Percentiles rank a stretch among this genome's conserved stretches.
Conservation (phyloP, 2,888 invertebrate species). For the Netelia virgata region DNA sequence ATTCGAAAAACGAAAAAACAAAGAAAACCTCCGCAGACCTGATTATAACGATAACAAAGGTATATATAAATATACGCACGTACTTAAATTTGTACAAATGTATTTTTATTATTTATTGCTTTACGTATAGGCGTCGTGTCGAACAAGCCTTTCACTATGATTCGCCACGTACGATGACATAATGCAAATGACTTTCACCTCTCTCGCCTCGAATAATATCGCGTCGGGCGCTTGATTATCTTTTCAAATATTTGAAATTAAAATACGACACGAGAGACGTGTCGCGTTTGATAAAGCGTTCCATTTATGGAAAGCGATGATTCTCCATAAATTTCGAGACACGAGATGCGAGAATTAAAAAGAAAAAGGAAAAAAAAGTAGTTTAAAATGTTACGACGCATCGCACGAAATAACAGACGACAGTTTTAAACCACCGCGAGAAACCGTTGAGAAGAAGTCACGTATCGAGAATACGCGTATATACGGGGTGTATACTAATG, state of each 20-base stretch:
- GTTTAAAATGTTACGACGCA: too few relatives aligned
- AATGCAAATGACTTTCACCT: constrained; percentile 65
- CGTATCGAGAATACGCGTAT: background rate
- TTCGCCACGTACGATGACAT: constrained; percentile 52
- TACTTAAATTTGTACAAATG: background rate
- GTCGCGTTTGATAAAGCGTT: too few relatives aligned
- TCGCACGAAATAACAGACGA: background rate
- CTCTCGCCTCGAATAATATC: constrained; percentile 32
- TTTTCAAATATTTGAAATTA: constrained; percentile 12
- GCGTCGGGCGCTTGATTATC: background rate
- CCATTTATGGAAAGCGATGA: too few relatives aligned
- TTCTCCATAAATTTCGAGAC: too few relatives aligned
- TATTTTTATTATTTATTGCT: constrained; percentile 12
- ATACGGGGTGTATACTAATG: background rate
- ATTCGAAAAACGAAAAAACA: background rate
- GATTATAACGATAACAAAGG: background rate
- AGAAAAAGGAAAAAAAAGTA: too few relatives aligned
- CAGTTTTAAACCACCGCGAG: background rate
- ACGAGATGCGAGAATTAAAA: too few relatives aligned
- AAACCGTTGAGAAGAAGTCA: background rate
- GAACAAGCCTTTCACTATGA: constrained; percentile 62
- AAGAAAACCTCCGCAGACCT: background rate
- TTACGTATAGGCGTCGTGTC: constrained; percentile 11
- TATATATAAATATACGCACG: background rate
- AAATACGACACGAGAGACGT: background rate